These are phyloP conservation scores for Darwinula stevensoni DNA, from an alignment of 2,888 invertebrate species.

Conservation along the genomic window DNA sequence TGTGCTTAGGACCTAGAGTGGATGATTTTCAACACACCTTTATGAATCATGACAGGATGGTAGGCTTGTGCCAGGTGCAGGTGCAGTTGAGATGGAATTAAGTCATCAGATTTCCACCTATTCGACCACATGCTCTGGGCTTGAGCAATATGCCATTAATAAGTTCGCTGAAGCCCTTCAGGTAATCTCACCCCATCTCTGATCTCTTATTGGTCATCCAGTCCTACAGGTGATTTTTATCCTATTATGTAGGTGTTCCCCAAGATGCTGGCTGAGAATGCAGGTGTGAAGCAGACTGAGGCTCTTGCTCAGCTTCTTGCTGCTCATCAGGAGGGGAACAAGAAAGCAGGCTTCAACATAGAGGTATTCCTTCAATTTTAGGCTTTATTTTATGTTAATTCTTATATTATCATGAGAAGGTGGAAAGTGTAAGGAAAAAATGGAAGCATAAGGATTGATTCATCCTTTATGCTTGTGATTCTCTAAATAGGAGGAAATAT, in stretches of 20 bases:
- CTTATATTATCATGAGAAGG: constrained; percentile 4
- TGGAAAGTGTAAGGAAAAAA: too few species aligned
- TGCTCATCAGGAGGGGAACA: constrained; percentile 66
- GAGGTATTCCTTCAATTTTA: constrained; percentile 23
- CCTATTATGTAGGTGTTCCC: constrained; percentile 9
- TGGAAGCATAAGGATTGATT: too few species aligned
- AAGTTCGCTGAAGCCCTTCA: constrained; percentile 43
- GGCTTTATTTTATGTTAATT: constrained; percentile 6
- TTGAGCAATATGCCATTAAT: constrained; percentile 87
- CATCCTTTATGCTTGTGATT: too few species aligned
- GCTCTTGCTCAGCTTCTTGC: constrained; percentile 64
- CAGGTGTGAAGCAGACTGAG: constrained; percentile 61
- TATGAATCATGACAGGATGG: constrained; percentile 21
- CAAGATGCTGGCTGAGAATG: constrained; percentile 49
- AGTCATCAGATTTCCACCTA: constrained; percentile 55
- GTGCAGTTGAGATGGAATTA: constrained; percentile 78
- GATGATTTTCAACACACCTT: too few species aligned
- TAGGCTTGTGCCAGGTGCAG: constrained; percentile 61
- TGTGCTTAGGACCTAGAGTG: too few species aligned
- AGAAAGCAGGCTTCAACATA: constrained; percentile 57
- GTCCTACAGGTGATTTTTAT: too few species aligned
- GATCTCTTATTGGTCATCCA: too few species aligned
- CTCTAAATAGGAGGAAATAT: too few species aligned
- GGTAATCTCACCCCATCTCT: too few species aligned
- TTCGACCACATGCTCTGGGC: constrained; percentile 69